Evolutionary conservation across 2,113 vertebrate species (phyloP).

Genomic region (Spizaetus ornatus): DNA sequence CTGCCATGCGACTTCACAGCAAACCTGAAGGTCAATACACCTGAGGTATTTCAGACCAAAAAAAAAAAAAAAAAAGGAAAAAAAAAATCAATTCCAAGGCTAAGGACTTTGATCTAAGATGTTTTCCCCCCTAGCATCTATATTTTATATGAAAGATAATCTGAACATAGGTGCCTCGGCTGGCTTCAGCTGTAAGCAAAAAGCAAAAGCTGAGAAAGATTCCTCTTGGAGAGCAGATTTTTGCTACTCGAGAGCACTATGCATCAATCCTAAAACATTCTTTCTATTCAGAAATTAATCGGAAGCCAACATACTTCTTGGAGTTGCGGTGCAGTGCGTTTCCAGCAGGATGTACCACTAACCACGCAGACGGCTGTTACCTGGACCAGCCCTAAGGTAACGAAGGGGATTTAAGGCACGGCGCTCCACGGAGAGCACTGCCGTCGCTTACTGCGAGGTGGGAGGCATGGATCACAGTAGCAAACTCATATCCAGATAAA

Average conservation of each 20-base stretch:
- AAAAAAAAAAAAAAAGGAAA: not conserved
- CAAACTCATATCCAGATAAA: not conserved
- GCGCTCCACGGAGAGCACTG: not conserved
- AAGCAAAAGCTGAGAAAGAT: not conserved
- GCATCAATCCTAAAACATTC: not conserved
- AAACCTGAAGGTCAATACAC: not conserved
- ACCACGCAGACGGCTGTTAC: not conserved
- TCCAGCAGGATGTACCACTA: not conserved
- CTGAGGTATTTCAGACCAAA: not conserved
- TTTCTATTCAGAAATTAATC: not conserved
- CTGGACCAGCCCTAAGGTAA: not conserved
- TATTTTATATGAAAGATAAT: not conserved
- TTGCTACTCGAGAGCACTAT: not conserved
- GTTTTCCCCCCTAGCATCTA: not conserved
- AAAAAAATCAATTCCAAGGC: not conserved
- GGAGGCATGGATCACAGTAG: not conserved
- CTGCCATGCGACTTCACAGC: not conserved
- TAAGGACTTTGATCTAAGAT: not conserved
- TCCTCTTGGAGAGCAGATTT: not conserved
- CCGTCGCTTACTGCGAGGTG: not conserved
- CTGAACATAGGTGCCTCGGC: not conserved
- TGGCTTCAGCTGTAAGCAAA: not conserved
- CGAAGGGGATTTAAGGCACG: not conserved
- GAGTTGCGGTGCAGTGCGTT: not conserved
- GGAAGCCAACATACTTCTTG: not conserved